A percentile compares a stretch with the other conserved stretches of the same genome.
These are phyloP conservation scores for Eristalis arbustorum DNA, from an alignment of 2,888 invertebrate species.

Conservation along the genomic window DNA sequence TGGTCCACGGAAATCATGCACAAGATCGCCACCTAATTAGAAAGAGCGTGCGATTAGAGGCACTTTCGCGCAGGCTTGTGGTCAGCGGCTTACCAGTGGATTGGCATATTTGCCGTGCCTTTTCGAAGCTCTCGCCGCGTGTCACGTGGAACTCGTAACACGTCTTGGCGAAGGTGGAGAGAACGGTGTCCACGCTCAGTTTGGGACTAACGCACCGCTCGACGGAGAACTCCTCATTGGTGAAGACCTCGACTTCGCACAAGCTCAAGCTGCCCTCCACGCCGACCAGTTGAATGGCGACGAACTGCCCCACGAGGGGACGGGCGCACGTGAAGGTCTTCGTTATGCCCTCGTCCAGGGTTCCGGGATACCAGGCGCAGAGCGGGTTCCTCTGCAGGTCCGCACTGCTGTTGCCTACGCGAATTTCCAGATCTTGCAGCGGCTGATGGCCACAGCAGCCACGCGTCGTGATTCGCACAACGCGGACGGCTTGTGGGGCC, in stretches of 20 bases:
- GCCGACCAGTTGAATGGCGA: conserved; percentile 93
- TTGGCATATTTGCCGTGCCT: conserved; percentile 89
- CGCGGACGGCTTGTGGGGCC: conserved; percentile 90
- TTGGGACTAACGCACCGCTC: conserved; percentile 90
- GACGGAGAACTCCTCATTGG: conserved; percentile 93
- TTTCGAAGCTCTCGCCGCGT: conserved; percentile 90
- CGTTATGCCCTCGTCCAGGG: conserved; percentile 95
- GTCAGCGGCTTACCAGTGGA: conserved; percentile 83
- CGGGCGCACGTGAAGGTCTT: conserved; percentile 94
- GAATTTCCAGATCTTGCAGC: conserved; percentile 92
- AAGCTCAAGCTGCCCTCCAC: conserved; percentile 93
- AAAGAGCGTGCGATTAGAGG: neutral
- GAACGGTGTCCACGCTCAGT: conserved; percentile 88
- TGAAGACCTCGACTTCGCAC: conserved; percentile 95
- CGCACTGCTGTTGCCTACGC: conserved; percentile 94
- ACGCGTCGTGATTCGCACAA: conserved; percentile 90
- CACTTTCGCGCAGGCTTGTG: neutral
- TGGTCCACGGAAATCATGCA: conserved; percentile 79
- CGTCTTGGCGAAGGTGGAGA: conserved; percentile 91
- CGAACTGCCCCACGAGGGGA: conserved; percentile 91
- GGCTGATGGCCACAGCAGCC: conserved; percentile 89
- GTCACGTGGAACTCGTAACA: conserved; percentile 94
- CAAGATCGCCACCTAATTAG: conserved; percentile 78
- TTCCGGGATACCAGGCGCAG: conserved; percentile 96
- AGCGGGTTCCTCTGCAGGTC: conserved; percentile 93